Conservation (phyloP, 2,113 vertebrate genomes). For the Salvelinus sp. region DNA sequence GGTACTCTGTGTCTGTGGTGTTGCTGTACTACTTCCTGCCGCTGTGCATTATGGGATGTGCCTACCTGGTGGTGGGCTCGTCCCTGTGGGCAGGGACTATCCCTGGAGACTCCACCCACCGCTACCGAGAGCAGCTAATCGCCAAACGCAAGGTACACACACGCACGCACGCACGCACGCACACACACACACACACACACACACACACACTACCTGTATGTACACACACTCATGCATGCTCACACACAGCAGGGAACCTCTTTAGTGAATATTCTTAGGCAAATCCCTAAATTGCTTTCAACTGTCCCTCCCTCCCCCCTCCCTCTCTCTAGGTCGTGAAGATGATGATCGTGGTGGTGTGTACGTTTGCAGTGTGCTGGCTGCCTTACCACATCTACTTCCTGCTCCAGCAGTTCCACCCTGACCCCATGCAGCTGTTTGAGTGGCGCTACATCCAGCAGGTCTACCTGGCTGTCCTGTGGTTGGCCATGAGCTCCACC, state of each 20-base stretch:
- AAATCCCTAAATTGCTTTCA: background rate
- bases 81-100: slow-evolving; percentile 85
- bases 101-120: slow-evolving; percentile 81
- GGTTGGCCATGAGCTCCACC: slow-evolving; percentile 95
- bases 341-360: slow-evolving; percentile 92
- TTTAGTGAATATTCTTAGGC: background rate
- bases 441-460: slow-evolving; percentile 85
- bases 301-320: background rate
- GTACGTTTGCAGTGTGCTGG: slow-evolving; percentile 89
- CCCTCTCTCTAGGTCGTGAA: slow-evolving; percentile 82
- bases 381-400: slow-evolving; percentile 92
- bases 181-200: background rate
- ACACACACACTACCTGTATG: background rate
- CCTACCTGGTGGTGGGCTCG: slow-evolving; percentile 78
- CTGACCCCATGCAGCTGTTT: slow-evolving; percentile 61
- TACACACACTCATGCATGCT: background rate
- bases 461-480: slow-evolving; percentile 88
- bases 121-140: slow-evolving; percentile 82
- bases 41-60: slow-evolving; percentile 80
- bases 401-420: slow-evolving; percentile 81
- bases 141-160: slow-evolving; percentile 82
- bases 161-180: background rate
- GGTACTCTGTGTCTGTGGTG: slow-evolving; percentile 81
- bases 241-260: background rate
- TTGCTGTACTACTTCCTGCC: slow-evolving; percentile 82